Evolutionary conservation across 2,888 invertebrate species (phyloP), one percentile per base, ranked within the genome.

Genomic region (Hoplodrina ambigua): DNA sequence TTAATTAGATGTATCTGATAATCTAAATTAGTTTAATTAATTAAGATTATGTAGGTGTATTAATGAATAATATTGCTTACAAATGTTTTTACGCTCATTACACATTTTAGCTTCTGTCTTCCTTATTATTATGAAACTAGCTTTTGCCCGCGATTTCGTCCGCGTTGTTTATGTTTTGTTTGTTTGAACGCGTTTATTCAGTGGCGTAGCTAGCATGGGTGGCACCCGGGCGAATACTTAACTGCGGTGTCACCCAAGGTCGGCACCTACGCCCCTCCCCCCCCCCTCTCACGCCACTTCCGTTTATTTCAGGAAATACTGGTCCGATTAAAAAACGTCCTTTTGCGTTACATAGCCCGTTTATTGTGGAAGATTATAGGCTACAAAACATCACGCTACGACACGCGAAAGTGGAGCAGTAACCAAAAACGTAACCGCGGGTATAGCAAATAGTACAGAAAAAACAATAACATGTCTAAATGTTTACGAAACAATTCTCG

Each of bases 401-500:
- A 25, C 25, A 25, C n/a, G n/a, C n/a, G n/a, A 25, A 25, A 2
- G 25, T 1, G 25, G 25, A 25, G 25, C 25, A 25, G 25, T 25
- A 25, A 2, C 2, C 25, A 25, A 25, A 25, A 2, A 25, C 25
- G 25, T 25, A 25, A 25, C 25, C 11, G 30, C 53, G 1, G n/a
- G 49, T 3, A 8, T n/a, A 8, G 7, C 1, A n/a, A n/a, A n/a
- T n/a, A n/a, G n/a, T n/a, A 50, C 8, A 11, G 10, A 52, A 52
- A 30, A 20, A 55, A 37, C 15, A 13, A 7, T 8, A 37, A 50
- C 20, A 20, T 25, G 17, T 46, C 44, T 46, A 17, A 5, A 59
- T 57, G 72, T 71, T 72, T 72, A 30, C 15, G 33, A 65, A 71
- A 63, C 71, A 76, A 30, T 49, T 44, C 46, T 57, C 33, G 15